These are phyloP conservation scores for Muscidifurax raptorellus DNA, from an alignment of 1,140 invertebrate species.

Conservation along the genomic window DNA sequence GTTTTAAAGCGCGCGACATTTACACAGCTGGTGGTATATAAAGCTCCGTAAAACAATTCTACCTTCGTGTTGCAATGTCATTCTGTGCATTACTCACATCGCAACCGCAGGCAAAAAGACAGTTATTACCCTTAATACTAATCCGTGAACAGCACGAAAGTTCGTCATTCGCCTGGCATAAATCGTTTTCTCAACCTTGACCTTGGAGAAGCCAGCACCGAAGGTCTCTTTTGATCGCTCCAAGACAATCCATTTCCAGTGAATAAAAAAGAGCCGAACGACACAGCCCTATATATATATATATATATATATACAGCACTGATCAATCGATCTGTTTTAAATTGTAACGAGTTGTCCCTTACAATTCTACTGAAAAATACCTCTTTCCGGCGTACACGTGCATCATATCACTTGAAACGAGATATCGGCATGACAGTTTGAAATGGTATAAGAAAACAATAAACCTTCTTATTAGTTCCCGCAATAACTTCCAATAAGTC, in stretches of 20 bases:
- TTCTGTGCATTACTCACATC: not conserved
- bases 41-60: not conserved
- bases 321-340: too few relatives aligned
- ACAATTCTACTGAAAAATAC: too few relatives aligned
- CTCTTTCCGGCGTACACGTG: too few relatives aligned
- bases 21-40: not conserved
- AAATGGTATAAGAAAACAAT: not conserved
- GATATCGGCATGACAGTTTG: not conserved
- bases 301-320: too few relatives aligned
- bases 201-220: not conserved
- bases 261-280: not conserved
- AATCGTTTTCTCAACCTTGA: not conserved
- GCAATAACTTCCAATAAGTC: slow-evolving; percentile 6
- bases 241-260: not conserved
- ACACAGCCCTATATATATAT: too few relatives aligned
- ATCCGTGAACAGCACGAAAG: not conserved
- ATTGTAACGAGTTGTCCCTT: too few relatives aligned
- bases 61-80: not conserved
- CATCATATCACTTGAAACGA: too few relatives aligned
- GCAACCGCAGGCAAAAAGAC: not conserved
- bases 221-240: not conserved
- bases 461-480: slow-evolving; percentile 6
- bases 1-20: too few relatives aligned
- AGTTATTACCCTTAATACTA: not conserved
- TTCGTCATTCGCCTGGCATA: not conserved